Base-by-base conservation (phyloP, 1,140 invertebrate genomes). In the Drosophila grimshawi region DNA sequence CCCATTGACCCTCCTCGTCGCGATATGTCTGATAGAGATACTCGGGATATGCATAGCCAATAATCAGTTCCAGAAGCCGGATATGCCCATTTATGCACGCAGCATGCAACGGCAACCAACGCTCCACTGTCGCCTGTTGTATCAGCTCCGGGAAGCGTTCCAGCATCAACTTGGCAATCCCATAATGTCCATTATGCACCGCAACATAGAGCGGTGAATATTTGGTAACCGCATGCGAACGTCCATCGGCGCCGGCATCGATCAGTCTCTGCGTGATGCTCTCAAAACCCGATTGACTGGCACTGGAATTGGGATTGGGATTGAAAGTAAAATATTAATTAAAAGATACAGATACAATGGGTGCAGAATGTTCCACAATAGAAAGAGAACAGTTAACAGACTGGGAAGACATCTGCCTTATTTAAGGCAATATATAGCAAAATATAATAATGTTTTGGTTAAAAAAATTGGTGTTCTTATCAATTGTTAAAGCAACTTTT, bases 181-280 rank as follows among this genome's bases (percentile, higher is more conserved):
- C 96, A 68, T 94, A 93, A 92, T 96, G 95, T 1, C 97, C 97
- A 92, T 97, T 96, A 88, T 97, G 97, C 86, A 96, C 97, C 5
- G 98, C 97, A 55, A 98, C 96, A 92, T 99, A 98, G 0, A 99
- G 93, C 0, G 98, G 97, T 4, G 97, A 97, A 92, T 99, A 98
- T 83, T 97, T 96, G 1, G 97, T 98, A 5, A 97, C 95, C 5
- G 97, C 95, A 93, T 99, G 97, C 39, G 95, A 95, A 41, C 97
- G 94, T 6, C 96, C 97, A 93, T 98, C 97, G 0, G 97, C 97
- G 6, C 97, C 96, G 63, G 96, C 93, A 8, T 96, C 95, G 37
- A 99, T 88, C 30, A 99, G 93, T 4, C 97, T 92, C 56, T 95
- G 93, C 0, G 98, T 97, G 27, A 98, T 95, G 51, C 96, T 95